A percentile compares a stretch with the other conserved stretches of the same genome.
phyloP scores from a whole-genome alignment of 2,113 vertebrate species.

The Microtus oregoni region DNA sequence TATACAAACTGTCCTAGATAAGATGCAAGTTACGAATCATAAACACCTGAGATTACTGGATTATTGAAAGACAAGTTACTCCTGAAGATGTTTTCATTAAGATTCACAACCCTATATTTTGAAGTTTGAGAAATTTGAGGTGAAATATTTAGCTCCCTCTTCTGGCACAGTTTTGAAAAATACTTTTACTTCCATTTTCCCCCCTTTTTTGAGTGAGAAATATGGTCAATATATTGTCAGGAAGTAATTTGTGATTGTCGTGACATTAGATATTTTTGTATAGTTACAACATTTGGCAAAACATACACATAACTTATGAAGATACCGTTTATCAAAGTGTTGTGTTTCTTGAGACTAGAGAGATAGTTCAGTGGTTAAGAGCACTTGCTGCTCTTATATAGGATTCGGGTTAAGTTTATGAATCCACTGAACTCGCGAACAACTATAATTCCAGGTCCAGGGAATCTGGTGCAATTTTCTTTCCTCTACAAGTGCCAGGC shows the following conservation, averaged over 20 bases:
- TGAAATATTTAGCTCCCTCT: conserved; percentile 74
- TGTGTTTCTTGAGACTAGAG: neutral
- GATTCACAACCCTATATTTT: neutral
- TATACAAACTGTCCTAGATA: neutral
- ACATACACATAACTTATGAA: neutral
- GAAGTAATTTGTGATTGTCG: conserved; percentile 7
- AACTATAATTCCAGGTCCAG: neutral
- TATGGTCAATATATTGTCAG: neutral
- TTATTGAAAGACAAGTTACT: conserved; percentile 13
- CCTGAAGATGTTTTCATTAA: conserved; percentile 44
- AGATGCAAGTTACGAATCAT: neutral
- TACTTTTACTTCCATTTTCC: neutral
- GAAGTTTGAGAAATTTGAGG: neutral
- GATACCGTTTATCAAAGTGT: neutral
- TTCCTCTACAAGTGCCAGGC: neutral
- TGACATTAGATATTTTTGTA: neutral
- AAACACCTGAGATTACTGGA: neutral
- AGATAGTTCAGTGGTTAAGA: neutral
- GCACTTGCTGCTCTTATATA: neutral
- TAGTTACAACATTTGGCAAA: neutral
- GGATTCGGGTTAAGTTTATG: neutral
- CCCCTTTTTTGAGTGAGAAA: neutral
- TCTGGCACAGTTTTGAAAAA: conserved; percentile 59
- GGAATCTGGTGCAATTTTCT: neutral
- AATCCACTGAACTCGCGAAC: neutral